Base-by-base conservation (phyloP, 2,888 invertebrate species). In the Amphipyra tragopoginis region DNA sequence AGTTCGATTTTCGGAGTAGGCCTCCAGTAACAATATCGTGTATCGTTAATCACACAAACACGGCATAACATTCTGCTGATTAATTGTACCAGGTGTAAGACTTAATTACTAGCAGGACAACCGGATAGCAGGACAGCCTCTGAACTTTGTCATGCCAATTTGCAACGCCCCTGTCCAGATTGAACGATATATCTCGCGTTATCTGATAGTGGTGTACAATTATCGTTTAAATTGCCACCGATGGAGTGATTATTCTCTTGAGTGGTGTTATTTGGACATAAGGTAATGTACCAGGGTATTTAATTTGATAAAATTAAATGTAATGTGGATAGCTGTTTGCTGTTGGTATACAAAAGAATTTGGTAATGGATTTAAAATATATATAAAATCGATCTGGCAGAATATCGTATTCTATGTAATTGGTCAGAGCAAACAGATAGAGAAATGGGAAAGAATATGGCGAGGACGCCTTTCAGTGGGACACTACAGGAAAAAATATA, bases 81-180 rank as follows among this genome's bases (percentile, higher is more conserved):
- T 89, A 90, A 88, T 90, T 83, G 78, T 68, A 67, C 87, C 90
- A 89, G 88, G 86, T 91, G 90, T 88, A 85, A 77, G 71, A 73
- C 83, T 84, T 88, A 90, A 90, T 91, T 90, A 90, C 84, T 80
- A 81, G 47, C 34, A 15, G 10, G 43, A 36, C 50, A 21, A 10
- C 10, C 3, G 8, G 36, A 36, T 10, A 36, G 79, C 62, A 69
- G 81, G 73, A 71, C 73, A 57, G 66, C 77, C 77, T 71, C 75
- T 79, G 64, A 67, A 77, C 71, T 77, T 75, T 82, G 84, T 85
- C 82, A 71, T 65, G 75, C 71, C 72, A 72, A 79, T 81, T 79
- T 76, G 80, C 75, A 69, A 67, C 72, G 73, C 66, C 76, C 57
- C 50, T 61, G 64, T 69, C 69, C 57, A 80, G 82, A 83, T 85